Conservation (phyloP, 2,797 vertebrate species). For the Malurus splendens region DNA sequence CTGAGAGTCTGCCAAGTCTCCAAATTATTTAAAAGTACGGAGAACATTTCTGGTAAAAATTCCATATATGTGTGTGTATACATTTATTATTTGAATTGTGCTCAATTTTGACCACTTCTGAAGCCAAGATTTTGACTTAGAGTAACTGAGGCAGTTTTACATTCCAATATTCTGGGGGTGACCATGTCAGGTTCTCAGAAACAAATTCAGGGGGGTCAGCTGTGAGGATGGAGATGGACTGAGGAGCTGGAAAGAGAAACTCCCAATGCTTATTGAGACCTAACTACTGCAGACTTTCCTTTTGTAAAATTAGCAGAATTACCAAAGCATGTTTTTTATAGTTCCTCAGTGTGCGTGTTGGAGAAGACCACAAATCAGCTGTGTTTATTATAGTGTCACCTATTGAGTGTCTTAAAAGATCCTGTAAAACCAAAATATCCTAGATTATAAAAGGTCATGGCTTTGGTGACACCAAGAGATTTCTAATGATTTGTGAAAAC, state of each 20-base stretch:
- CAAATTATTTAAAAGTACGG: not conserved
- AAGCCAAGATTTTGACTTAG: not conserved
- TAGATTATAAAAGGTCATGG: not conserved
- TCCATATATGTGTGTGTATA: rapidly evolving
- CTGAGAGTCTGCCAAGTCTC: not conserved
- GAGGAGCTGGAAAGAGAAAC: not conserved
- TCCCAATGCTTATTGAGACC: not conserved
- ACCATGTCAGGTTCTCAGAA: not conserved
- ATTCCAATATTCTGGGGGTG: not conserved
- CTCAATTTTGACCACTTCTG: not conserved
- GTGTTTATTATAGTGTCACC: not conserved
- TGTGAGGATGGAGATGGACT: not conserved
- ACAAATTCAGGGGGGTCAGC: not conserved
- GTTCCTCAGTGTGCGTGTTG: not conserved
- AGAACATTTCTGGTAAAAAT: not conserved
- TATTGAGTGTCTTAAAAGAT: not conserved
- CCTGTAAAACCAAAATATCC: not conserved
- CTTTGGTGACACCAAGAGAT: not conserved
- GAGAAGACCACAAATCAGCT: not conserved
- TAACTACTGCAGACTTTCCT: not conserved
- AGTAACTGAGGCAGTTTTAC: not conserved
- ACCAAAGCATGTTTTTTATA: not conserved
- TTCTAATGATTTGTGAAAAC: not conserved
- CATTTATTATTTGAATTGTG: not conserved
- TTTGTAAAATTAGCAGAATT: not conserved